phyloP scores from a whole-genome alignment of 2,113 vertebrate genomes.

The Aptenodytes forsteri region DNA sequence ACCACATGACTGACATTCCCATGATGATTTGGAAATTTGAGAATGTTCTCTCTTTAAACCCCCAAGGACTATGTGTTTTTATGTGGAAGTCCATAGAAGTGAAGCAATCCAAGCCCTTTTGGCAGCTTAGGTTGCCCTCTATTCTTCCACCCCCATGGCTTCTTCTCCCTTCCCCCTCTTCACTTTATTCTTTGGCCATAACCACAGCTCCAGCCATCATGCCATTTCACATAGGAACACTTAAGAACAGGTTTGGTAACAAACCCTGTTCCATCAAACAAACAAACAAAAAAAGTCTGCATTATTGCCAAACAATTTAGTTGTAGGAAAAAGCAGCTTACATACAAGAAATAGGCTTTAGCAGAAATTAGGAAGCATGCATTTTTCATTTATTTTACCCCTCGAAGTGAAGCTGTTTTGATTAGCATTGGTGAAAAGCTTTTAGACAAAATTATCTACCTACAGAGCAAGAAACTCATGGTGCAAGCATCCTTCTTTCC shows the following conservation, averaged over 20 bases:
- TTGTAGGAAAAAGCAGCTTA: neutral
- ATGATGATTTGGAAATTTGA: neutral
- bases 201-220: neutral
- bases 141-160: neutral
- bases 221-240: neutral
- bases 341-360: neutral
- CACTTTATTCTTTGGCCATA: neutral
- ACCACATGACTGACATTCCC: neutral
- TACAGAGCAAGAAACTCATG: neutral
- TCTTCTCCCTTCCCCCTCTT: neutral
- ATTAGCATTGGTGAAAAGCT: neutral
- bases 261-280: neutral
- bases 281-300: neutral
- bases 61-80: neutral
- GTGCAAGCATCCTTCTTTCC: neutral
- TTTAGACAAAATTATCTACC: neutral
- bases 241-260: conserved; percentile 15
- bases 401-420: neutral
- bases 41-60: conserved; percentile 9
- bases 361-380: neutral
- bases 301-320: neutral
- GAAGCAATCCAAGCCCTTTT: neutral
- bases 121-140: neutral
- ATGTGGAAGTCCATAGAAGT: neutral
- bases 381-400: neutral